phyloP scores from a whole-genome alignment of 2,797 vertebrate genomes.

The Cuniculus paca region DNA sequence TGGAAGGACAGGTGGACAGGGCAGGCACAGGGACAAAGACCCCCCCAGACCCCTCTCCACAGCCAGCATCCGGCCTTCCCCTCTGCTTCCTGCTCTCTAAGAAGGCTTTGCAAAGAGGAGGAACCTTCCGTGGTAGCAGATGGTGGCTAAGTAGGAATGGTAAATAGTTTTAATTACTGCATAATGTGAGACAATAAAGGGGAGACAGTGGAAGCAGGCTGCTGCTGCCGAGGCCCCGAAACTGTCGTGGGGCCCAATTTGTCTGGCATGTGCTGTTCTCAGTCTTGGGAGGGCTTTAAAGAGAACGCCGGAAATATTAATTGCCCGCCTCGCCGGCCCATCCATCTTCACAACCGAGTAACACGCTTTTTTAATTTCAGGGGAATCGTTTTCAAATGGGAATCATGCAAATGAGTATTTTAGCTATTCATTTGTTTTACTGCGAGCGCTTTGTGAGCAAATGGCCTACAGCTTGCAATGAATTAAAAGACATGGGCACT shows the following conservation, averaged over 20 bases:
- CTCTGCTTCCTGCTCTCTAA: slow-evolving; percentile 80
- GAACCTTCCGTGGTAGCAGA: slow-evolving; percentile 89
- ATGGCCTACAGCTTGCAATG: slow-evolving; percentile 93
- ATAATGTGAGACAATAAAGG: slow-evolving; percentile 93
- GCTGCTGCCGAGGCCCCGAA: slow-evolving; percentile 87
- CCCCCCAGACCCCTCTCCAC: neutral
- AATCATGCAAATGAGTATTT: slow-evolving; percentile 95
- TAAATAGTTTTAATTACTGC: slow-evolving; percentile 95
- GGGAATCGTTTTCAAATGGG: slow-evolving; percentile 92
- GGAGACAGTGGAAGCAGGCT: slow-evolving; percentile 89
- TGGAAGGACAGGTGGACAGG: neutral
- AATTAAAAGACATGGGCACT: slow-evolving; percentile 93
- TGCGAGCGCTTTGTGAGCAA: slow-evolving; percentile 92
- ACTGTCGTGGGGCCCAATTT: slow-evolving; percentile 90
- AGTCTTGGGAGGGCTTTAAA: slow-evolving; percentile 92
- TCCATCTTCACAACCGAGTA: slow-evolving; percentile 91
- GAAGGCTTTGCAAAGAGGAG: slow-evolving; percentile 88
- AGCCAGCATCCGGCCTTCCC: slow-evolving; percentile 65
- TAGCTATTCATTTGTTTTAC: slow-evolving; percentile 96
- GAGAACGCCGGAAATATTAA: slow-evolving; percentile 91
- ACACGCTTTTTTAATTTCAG: slow-evolving; percentile 92
- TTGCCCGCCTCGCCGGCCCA: slow-evolving; percentile 91
- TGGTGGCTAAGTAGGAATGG: slow-evolving; percentile 93
- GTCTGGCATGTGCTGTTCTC: slow-evolving; percentile 90
- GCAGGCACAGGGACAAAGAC: neutral